Conservation (phyloP, 2,888 invertebrate species). For the Heliconius sara region DNA sequence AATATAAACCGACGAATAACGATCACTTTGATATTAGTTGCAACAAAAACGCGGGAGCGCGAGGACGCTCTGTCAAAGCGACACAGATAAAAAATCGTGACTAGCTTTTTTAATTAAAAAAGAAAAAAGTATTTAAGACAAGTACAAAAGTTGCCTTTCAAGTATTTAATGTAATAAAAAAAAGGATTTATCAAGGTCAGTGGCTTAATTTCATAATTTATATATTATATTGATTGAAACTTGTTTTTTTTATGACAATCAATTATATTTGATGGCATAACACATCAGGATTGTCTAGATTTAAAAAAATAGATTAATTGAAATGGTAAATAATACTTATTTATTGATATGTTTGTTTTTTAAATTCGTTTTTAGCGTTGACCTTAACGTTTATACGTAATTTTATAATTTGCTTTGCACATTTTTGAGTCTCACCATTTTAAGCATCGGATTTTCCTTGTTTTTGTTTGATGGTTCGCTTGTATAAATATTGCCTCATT, state of each 20-base stretch:
- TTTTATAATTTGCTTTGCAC: background rate
- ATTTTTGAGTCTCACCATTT: background rate
- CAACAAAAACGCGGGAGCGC: conserved; percentile 18
- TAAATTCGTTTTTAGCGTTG: background rate
- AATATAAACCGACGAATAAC: background rate
- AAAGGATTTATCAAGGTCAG: conserved; percentile 17
- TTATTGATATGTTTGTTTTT: background rate
- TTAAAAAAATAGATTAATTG: background rate
- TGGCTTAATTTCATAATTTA: background rate
- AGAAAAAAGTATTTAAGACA: background rate
- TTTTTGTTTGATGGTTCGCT: background rate
- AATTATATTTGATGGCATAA: conserved; percentile 14
- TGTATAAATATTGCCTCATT: background rate
- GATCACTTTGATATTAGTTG: background rate
- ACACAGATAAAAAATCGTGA: conserved; percentile 7
- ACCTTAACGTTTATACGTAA: background rate
- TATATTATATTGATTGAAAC: background rate
- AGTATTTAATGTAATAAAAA: conserved; percentile 5
- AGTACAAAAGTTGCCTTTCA: background rate
- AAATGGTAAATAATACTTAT: background rate
- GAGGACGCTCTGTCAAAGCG: background rate
- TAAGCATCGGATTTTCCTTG: conserved; percentile 8
- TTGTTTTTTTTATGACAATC: background rate
- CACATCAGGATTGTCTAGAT: conserved; percentile 12
- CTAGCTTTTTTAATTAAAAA: background rate